Base-by-base conservation (phyloP, 53 echinoderm and acorn worm species). In the Antedon mediterranea region DNA sequence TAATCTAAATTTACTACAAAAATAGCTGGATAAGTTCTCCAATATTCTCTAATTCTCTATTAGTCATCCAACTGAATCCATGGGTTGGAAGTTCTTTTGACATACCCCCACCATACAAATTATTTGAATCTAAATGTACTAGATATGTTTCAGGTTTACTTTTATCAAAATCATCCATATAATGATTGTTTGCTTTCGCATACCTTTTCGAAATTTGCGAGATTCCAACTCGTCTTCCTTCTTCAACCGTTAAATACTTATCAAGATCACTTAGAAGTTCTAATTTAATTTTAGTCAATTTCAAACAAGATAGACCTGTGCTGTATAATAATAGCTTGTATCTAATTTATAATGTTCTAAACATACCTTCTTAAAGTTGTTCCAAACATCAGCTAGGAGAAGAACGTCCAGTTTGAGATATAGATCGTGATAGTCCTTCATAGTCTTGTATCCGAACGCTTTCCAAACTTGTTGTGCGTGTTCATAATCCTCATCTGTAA, bases 81-180 rank as follows among this genome's bases (percentile, higher is more conserved):
- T 72, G 32, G 30, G 43, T 43, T 1, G 73, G 75, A 0, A 78
- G 74, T 6, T 31, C 31, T 34, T 81, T 80, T 14, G 57, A 43
- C 81, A 85, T 81, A 32, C 80, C 85, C 81, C 85, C 85, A 28
- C 82, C 86, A 43, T 86, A 86, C 30, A 86, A 30, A 43, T 85
- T 85, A 72, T 85, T 85, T 8, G 76, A 85, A 28, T 85, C 85
- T 3, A 85, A 81, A 81, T 85, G 85, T 4, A n/a, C n/a, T n/a
- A n/a, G n/a, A n/a, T n/a, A n/a, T n/a, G n/a, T n/a, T n/a, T n/a
- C 23, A 14, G 44, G 44, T 29, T 72, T 18, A 18, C 27, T 28
- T 18, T 30, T 18, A 29, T 72, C 4, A 74, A 29, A 31, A 30
- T 32, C 32, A 20, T 28, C 31, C 4, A 28, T 15, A 4, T 28